Percentiles rank a stretch among this genome's conserved stretches.
phyloP scores from a whole-genome alignment of 2,113 vertebrate species.

The Anoura caudifer region DNA sequence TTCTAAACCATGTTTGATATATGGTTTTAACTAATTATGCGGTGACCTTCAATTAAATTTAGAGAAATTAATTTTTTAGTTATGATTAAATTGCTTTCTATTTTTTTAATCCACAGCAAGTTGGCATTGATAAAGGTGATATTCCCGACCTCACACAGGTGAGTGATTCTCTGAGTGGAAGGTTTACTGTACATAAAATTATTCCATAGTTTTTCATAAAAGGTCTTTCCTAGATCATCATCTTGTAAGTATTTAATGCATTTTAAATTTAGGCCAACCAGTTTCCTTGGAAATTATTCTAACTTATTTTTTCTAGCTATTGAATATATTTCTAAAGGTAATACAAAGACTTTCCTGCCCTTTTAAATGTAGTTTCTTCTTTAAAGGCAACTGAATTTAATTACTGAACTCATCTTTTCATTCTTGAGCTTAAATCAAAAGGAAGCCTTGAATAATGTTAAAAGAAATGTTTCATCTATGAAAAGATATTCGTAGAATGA shows the following conservation, averaged over 20 bases:
- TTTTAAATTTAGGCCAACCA: background rate
- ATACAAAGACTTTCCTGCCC: background rate
- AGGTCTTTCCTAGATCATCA: background rate
- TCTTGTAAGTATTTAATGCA: background rate
- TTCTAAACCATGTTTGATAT: background rate
- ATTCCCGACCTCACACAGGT: slow-evolving; percentile 99
- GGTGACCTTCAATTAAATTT: background rate
- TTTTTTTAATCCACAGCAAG: slow-evolving; percentile 88
- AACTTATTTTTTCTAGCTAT: background rate
- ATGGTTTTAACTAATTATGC: background rate
- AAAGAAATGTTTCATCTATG: background rate
- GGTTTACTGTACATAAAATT: background rate
- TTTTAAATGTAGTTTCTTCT: background rate
- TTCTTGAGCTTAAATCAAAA: slow-evolving; percentile 9
- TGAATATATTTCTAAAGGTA: slow-evolving; percentile 11
- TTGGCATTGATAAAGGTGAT: slow-evolving; percentile 99
- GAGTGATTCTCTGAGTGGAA: slow-evolving; percentile 68
- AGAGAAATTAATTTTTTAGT: background rate
- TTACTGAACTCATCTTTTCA: background rate
- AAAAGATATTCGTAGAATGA: background rate
- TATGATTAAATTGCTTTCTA: background rate
- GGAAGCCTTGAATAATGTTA: background rate
- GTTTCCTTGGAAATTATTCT: slow-evolving; percentile 7
- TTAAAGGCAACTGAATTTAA: background rate
- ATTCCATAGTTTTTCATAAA: background rate